Evolutionary conservation across 2,888 invertebrate genomes (phyloP), one percentile per base, ranked within the genome.

Genomic region (Oscheius sp.): DNA sequence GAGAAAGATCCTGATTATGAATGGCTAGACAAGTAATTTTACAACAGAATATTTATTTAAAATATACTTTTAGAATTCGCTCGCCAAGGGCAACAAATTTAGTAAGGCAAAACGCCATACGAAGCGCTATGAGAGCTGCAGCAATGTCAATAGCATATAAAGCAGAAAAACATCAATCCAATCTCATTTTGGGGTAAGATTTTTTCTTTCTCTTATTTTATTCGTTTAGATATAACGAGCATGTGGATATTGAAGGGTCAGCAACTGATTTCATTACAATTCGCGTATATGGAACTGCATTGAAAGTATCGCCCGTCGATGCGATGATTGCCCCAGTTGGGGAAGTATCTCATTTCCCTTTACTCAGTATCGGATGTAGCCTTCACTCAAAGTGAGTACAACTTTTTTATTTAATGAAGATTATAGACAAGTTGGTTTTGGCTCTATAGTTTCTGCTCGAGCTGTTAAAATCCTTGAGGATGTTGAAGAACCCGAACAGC

Each of bases 81-180:
- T 96, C 96, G 0, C 96, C 96, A 0, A 89, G 97, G 65, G 95
- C 96, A 0, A 95, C 95, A 1, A 97, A 98, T 87, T 97, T 97
- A 89, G 96, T 96, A 0, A 89, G 97, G 42, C 97, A 97, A 89
- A 68, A 46, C 33, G 70, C 72, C 1, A 76, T 78, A 37, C 52
- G 78, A 23, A 71, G 70, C 5, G 70, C 71, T 6, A 61, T 75
- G 52, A 17, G 75, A n/a, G 67, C 71, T 23, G 71, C 72, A 0
- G 70, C 72, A 0, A 70, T 75, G 34, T 70, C 71, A 33, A 20
- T 78, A 34, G 75, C 75, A 2, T 34, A 64, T 10, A 74, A 76
- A 64, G 73, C 76, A 23, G 65, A 69, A n/a, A 71, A 75, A 61
- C 46, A 68, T 39, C 70, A 71, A 4, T 71, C 71, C 15, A 75